phyloP scores from a whole-genome alignment of 1,140 invertebrate species.

The Mylabris phalerata region DNA sequence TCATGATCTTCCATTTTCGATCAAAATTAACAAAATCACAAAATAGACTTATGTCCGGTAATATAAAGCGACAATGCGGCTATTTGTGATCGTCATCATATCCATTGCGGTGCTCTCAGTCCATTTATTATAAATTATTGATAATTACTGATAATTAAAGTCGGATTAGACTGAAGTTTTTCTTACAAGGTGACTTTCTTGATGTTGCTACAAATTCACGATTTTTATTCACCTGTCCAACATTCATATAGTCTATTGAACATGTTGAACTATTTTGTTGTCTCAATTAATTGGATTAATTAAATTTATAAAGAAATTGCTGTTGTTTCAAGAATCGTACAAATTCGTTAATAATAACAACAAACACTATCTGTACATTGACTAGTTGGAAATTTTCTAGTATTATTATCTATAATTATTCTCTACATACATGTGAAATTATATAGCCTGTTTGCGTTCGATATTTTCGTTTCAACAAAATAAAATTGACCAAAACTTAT shows the following conservation, averaged over 20 bases:
- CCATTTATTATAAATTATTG: conserved; percentile 5
- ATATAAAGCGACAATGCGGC: background rate
- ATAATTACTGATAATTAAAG: background rate
- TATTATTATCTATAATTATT: conserved; percentile 5
- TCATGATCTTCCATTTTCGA: conserved; percentile 24
- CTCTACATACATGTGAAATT: conserved; percentile 11
- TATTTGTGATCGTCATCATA: conserved; percentile 12
- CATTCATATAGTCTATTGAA: no score
- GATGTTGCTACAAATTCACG: conserved; percentile 13
- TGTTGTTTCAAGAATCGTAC: conserved; percentile 20
- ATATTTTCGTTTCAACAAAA: conserved; percentile 18
- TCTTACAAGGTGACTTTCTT: conserved; percentile 10
- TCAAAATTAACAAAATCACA: background rate
- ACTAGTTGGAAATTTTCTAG: conserved; percentile 19
- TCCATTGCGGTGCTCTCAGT: conserved; percentile 19
- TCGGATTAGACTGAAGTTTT: conserved; percentile 9
- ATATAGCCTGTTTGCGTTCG: conserved; percentile 22
- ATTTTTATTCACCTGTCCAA: no score
- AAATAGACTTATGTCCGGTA: background rate
- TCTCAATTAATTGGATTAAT: background rate
- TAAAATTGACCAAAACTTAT: conserved; percentile 19
- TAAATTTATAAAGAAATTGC: conserved; percentile 6
- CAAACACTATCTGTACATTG: conserved; percentile 16
- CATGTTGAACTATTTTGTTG: no score
- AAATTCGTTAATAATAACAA: conserved; percentile 8